Conservation (phyloP, 2,113 vertebrate species). For the Gallinago jamesoni region DNA sequence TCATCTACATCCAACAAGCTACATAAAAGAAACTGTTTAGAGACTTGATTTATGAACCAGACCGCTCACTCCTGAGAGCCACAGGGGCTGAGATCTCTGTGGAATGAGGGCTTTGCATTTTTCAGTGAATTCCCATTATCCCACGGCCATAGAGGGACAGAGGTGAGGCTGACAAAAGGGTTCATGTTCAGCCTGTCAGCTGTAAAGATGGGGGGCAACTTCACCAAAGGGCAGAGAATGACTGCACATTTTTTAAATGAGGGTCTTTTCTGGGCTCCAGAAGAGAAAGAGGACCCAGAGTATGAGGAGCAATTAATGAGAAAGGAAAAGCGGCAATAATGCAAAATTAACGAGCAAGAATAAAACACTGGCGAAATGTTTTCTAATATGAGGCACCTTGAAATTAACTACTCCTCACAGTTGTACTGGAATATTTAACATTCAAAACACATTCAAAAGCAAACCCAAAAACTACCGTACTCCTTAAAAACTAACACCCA, state of each 20-base stretch:
- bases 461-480: background rate
- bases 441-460: background rate
- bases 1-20: background rate
- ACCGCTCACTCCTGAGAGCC: background rate
- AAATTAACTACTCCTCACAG: background rate
- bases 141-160: background rate
- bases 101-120: background rate
- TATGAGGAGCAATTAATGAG: background rate
- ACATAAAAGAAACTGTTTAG: background rate
- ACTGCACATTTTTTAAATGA: background rate
- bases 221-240: background rate
- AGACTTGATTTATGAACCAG: background rate
- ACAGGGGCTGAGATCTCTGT: background rate
- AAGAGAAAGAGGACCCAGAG: background rate
- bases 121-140: background rate
- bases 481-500: background rate
- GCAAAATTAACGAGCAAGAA: constrained; percentile 3
- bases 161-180: background rate
- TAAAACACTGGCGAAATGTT: background rate
- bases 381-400: background rate
- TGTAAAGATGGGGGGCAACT: background rate
- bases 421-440: background rate
- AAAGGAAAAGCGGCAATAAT: background rate
- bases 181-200: background rate
- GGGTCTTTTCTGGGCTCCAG: background rate